A percentile compares a stretch with the other conserved stretches of the same genome.
Evolutionary conservation across 2,113 vertebrate genomes (phyloP).

Genomic region (Cephalopterus ornatus): DNA sequence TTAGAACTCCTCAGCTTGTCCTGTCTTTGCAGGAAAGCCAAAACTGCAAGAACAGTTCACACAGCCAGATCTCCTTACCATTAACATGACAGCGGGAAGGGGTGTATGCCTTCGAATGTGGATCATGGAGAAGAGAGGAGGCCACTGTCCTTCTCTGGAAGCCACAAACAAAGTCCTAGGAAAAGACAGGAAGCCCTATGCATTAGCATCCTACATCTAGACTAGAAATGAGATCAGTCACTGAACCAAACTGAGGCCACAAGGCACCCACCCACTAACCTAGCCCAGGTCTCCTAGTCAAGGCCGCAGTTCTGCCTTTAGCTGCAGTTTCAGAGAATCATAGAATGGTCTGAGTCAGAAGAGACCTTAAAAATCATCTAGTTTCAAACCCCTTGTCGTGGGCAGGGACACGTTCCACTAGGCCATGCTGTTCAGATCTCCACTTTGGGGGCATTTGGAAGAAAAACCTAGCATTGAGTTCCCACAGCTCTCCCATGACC

Average conservation of each 20-base stretch:
- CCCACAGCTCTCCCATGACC: background rate
- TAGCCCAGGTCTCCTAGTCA: background rate
- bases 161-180: constrained; percentile 74
- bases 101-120: constrained; percentile 72
- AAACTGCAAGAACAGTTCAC: background rate
- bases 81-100: constrained; percentile 70
- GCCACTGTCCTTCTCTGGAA: constrained; percentile 77
- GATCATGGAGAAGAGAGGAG: constrained; percentile 75
- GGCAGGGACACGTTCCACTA: background rate
- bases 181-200: background rate
- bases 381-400: background rate
- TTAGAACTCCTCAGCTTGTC: background rate
- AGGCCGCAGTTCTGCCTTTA: background rate
- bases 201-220: background rate
- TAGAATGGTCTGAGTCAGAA: background rate
- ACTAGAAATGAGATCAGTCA: background rate
- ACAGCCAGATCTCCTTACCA: constrained; percentile 54
- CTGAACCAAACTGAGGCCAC: background rate
- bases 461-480: background rate
- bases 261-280: accelerated
- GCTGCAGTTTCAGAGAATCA: background rate
- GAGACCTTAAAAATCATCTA: background rate
- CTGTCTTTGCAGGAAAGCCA: background rate
- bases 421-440: background rate
- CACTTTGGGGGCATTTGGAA: background rate